These are phyloP conservation scores for Galleria mellonella DNA, from an alignment of 1,140 invertebrate species.

Conservation along the genomic window DNA sequence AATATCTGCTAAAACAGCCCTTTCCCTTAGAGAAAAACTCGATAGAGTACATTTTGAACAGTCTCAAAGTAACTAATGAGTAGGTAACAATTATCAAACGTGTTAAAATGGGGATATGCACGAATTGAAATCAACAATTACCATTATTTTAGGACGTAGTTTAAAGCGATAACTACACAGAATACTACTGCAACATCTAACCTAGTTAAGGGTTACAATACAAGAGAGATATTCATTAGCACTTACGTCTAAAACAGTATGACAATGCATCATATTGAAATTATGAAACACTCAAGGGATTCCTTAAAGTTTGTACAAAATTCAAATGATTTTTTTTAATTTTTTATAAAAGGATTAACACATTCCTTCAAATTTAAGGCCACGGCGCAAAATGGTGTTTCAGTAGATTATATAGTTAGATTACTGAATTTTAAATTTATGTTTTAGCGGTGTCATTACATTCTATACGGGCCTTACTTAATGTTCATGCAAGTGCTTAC, in stretches of 20 bases:
- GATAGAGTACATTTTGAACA: conserved; percentile 69
- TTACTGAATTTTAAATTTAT: conserved; percentile 54
- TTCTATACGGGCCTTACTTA: conserved; percentile 58
- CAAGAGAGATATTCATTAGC: conserved; percentile 36
- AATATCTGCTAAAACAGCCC: conserved; percentile 73
- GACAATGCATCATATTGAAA: conserved; percentile 37
- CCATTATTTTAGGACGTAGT: conserved; percentile 53
- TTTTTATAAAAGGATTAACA: conserved; percentile 62
- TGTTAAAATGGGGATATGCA: conserved; percentile 66
- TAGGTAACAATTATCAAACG: conserved; percentile 71
- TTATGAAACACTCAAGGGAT: conserved; percentile 38
- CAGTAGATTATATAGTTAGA: conserved; percentile 65
- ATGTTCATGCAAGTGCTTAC: conserved; percentile 9
- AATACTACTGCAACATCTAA: conserved; percentile 58
- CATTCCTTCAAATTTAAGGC: conserved; percentile 69
- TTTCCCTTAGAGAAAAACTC: conserved; percentile 71
- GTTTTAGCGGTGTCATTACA: conserved; percentile 42
- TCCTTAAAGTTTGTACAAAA: conserved; percentile 58
- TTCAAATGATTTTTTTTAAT: conserved; percentile 38
- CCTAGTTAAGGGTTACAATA: conserved; percentile 42
- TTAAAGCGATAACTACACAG: conserved; percentile 59
- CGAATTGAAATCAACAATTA: conserved; percentile 65
- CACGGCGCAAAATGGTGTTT: conserved; percentile 71
- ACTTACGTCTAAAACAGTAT: conserved; percentile 46
- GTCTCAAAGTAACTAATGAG: conserved; percentile 72